Base-by-base conservation (phyloP, 2,888 invertebrate species). In the Rhogogaster chlorosoma region DNA sequence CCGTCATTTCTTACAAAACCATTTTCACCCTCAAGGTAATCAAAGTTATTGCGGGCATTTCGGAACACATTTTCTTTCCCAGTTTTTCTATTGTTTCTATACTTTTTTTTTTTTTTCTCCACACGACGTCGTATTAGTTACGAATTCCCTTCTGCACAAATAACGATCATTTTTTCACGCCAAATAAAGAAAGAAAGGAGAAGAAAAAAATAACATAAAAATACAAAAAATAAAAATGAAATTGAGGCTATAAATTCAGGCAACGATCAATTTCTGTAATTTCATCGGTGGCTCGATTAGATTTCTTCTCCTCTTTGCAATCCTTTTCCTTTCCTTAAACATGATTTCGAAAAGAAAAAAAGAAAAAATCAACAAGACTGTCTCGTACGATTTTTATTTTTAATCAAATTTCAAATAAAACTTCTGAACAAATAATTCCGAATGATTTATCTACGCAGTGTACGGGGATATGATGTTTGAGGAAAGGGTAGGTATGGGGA, bases 31-130 rank as follows among this genome's bases (percentile, higher is more conserved):
- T 53, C 49, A 49, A 53, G n/a, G 53, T 77, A 26, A 77, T 77
- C 77, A 77, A 77, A 29, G 77, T 77, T 77, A 77, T 77, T 53
- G 77, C 77, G 32, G 49, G 26, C 53, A 77, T 77, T 77, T 77
- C 77, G 32, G 26, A 49, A 77, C 29, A 77, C 45, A 29, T 77
- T 42, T 73, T 22, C 42, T 12, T 38, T 45, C n/a, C 22, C 70
- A n/a, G 18, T 26, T 26, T 29, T 53, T 15, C 45, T 29, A 29
- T 49, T 77, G 45, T 49, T 29, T 53, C 10, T 61, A 26, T 12
- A 2, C 12, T 22, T 42, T n/a, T n/a, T 10, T 73, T n/a, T 42
- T 73, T 10, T 6, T n/a, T 42, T 10, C 42, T 42, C 7, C 29
- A 32, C 45, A 49, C 26, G 26, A 77, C 49, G 49, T 77, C 49